Percentiles rank a stretch among this genome's conserved stretches.
These are phyloP conservation scores for Elgaria multicarinata DNA, from an alignment of 2,113 vertebrate genomes.

Conservation along the genomic window DNA sequence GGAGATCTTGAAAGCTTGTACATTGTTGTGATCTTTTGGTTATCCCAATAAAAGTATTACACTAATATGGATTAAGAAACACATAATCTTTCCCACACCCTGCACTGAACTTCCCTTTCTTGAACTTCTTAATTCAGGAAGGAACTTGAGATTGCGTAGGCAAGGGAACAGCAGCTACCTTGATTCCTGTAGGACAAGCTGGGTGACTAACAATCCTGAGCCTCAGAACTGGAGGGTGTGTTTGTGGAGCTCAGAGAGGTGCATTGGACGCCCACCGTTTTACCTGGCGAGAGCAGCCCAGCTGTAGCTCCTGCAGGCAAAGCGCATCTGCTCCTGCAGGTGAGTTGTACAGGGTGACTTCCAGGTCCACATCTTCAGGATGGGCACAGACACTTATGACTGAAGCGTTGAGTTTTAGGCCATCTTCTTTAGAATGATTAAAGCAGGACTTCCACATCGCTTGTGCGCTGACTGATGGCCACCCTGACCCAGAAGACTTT, in stretches of 20 bases:
- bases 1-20: no score
- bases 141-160: background rate
- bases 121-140: conserved; percentile 6
- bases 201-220: background rate
- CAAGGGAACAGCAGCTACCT: background rate
- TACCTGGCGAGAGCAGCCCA: background rate
- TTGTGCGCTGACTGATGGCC: background rate
- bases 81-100: background rate
- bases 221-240: background rate
- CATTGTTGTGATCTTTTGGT: no score
- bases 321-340: background rate
- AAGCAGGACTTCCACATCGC: background rate
- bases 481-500: background rate
- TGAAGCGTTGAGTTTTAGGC: background rate
- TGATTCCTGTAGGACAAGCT: background rate
- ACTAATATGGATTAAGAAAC: background rate
- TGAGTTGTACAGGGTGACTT: background rate
- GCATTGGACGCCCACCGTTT: background rate
- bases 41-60: no score
- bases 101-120: background rate
- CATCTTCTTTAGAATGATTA: background rate
- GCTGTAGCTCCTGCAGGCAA: background rate
- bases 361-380: background rate
- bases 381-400: background rate
- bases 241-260: background rate